These are phyloP conservation scores for Cryptus armator DNA, from an alignment of 2,888 invertebrate genomes.

Conservation along the genomic window DNA sequence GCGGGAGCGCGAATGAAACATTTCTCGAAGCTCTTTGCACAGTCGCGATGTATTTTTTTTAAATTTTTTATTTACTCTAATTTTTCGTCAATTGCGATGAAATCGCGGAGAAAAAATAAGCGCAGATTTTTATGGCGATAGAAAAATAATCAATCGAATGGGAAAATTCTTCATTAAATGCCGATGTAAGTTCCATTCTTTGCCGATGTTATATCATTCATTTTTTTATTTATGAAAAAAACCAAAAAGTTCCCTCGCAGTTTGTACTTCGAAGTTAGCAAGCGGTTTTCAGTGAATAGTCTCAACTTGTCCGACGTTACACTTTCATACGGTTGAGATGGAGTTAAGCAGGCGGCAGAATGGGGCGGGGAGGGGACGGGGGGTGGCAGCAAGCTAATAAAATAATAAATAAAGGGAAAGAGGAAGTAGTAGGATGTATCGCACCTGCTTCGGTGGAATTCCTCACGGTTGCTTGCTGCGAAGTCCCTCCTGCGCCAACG, in stretches of 20 bases:
- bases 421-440: constrained; percentile 69
- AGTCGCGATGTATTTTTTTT: too few species aligned
- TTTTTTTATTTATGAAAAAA: too few species aligned
- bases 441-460: constrained; percentile 74
- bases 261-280: too few species aligned
- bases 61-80: too few species aligned
- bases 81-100: too few species aligned
- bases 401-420: constrained; percentile 44
- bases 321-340: constrained; percentile 67
- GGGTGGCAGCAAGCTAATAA: constrained; percentile 29
- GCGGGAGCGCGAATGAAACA: background rate
- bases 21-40: background rate
- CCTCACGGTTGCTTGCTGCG: constrained; percentile 48
- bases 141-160: too few species aligned
- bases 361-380: constrained; percentile 50
- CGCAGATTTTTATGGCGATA: too few species aligned
- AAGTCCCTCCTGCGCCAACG: constrained; percentile 63
- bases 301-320: constrained; percentile 54
- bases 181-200: too few species aligned
- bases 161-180: too few species aligned
- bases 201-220: too few species aligned
- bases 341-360: constrained; percentile 69
- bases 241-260: too few species aligned
- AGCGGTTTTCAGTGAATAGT: background rate
- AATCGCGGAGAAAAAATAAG: too few species aligned